Evolutionary conservation across 1,140 invertebrate species (phyloP).

Genomic region (Drosophila hydei): DNA sequence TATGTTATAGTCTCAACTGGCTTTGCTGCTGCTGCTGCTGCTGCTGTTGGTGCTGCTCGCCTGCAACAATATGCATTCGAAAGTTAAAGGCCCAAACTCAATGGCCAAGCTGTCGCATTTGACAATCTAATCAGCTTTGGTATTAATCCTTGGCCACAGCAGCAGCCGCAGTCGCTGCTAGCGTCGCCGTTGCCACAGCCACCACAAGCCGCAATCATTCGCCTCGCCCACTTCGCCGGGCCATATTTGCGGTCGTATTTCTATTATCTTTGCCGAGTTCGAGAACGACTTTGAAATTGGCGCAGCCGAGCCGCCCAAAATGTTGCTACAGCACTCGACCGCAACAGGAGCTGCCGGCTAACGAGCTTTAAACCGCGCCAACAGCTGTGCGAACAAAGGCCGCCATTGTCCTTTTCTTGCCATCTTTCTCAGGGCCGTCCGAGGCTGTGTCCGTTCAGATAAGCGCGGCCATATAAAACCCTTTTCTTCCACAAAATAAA

Average conservation of each 20-base stretch:
- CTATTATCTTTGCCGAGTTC: conserved; percentile 65
- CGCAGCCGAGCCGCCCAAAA: conserved; percentile 40
- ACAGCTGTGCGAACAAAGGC: conserved; percentile 65
- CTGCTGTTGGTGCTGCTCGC: neutral
- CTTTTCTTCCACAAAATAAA: neutral
- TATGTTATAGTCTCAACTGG: conserved; percentile 17
- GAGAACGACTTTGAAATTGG: conserved; percentile 60
- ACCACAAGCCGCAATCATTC: conserved; percentile 44
- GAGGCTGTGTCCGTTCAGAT: conserved; percentile 18
- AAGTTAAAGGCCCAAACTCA: conserved; percentile 16
- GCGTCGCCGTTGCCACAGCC: conserved; percentile 1
- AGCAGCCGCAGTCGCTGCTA: conserved; percentile 9
- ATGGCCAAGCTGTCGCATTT: conserved; percentile 67
- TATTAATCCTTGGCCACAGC: conserved; percentile 68
- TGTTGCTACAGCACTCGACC: conserved; percentile 14
- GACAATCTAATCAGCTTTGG: conserved; percentile 73
- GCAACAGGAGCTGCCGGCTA: conserved; percentile 38
- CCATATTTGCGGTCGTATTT: conserved; percentile 68
- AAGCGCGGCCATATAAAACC: conserved; percentile 11
- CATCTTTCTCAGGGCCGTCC: neutral
- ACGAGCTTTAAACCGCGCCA: conserved; percentile 71
- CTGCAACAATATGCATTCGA: conserved; percentile 19
- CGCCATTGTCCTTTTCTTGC: conserved; percentile 13
- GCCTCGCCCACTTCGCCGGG: conserved; percentile 27
- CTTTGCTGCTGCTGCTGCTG: neutral